Conservation (phyloP, 2,888 invertebrate genomes). For the Drosophila prostipennis region DNA sequence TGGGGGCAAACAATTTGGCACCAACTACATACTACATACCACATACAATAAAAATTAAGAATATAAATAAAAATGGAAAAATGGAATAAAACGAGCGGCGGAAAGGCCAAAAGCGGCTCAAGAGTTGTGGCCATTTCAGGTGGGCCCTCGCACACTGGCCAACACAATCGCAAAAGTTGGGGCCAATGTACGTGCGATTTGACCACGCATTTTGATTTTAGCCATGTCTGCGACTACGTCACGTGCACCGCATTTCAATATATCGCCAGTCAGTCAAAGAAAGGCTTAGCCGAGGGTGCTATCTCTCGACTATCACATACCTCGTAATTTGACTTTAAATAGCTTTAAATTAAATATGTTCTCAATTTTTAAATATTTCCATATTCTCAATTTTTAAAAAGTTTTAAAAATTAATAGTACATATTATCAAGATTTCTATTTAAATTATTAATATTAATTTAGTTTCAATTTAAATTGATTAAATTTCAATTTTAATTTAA, state of each 20-base stretch:
- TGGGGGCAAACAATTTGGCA: conserved; percentile 74
- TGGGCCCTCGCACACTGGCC: conserved; percentile 8
- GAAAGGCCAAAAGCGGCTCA: conserved; percentile 73
- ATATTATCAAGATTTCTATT: too few relatives aligned
- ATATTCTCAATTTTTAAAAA: too few relatives aligned
- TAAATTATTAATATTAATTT: too few relatives aligned
- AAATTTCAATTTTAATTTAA: too few relatives aligned
- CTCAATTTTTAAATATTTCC: not conserved
- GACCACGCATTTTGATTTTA: conserved; percentile 25
- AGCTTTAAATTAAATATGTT: not conserved
- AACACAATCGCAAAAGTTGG: conserved; percentile 1
- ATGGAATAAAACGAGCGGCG: conserved; percentile 53
- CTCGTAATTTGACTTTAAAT: not conserved
- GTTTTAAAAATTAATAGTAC: too few relatives aligned
- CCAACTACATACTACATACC: conserved; percentile 47
- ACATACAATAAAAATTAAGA: conserved; percentile 20
- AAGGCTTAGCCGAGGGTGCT: conserved; percentile 1
- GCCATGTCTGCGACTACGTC: conserved; percentile 43
- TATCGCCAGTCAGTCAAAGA: not conserved
- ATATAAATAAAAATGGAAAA: conserved; percentile 1
- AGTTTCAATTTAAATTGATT: too few relatives aligned
- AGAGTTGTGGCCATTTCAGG: conserved; percentile 69
- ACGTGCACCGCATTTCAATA: conserved; percentile 68
- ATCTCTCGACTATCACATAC: not conserved
- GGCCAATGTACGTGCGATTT: conserved; percentile 47